Conservation (phyloP, 2,797 vertebrate species). For the Pseudomugil tenellus region DNA sequence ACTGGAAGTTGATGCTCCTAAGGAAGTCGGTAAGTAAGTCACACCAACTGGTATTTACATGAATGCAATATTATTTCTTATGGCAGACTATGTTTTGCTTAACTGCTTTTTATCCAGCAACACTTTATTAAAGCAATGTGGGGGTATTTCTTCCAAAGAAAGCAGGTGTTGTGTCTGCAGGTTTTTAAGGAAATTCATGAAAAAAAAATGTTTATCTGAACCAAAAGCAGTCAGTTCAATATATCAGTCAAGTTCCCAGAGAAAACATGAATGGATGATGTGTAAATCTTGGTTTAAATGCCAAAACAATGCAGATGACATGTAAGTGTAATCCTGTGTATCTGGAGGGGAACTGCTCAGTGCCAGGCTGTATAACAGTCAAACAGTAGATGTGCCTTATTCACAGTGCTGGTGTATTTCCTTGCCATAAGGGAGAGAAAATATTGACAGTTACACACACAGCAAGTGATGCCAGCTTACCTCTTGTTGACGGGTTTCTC, state of each 20-base stretch:
- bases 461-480: slow-evolving; percentile 69
- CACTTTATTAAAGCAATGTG: background rate
- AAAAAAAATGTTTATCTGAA: slow-evolving; percentile 8
- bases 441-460: background rate
- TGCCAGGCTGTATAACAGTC: slow-evolving; percentile 11
- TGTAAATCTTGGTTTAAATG: slow-evolving; percentile 9
- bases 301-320: slow-evolving; percentile 12
- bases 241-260: background rate
- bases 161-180: too few relatives aligned
- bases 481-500: slow-evolving; percentile 99
- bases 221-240: background rate
- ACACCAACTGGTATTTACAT: background rate
- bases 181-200: background rate
- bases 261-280: slow-evolving; percentile 1
- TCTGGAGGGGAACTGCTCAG: slow-evolving; percentile 5
- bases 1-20: background rate
- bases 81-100: background rate
- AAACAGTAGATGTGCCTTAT: slow-evolving; percentile 1
- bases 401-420: background rate
- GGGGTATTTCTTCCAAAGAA: too few relatives aligned
- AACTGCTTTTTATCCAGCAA: too few relatives aligned
- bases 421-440: background rate
- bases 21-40: background rate
- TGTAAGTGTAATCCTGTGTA: background rate
- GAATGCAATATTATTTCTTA: background rate